Evolutionary conservation across 2,888 invertebrate genomes (phyloP).

Genomic region (Noctua janthina): DNA sequence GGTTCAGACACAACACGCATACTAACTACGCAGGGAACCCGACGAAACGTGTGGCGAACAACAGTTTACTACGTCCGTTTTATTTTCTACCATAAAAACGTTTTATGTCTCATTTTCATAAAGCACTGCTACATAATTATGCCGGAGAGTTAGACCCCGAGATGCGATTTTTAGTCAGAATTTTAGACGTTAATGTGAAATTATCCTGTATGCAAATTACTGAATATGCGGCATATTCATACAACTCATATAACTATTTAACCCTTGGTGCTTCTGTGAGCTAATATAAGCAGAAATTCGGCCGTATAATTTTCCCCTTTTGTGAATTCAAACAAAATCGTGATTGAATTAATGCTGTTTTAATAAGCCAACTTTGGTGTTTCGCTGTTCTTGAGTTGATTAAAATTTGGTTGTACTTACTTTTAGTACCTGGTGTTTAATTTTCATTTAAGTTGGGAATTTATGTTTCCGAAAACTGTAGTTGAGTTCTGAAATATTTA

Average conservation of each 20-base stretch:
- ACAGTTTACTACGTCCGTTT: slow-evolving; percentile 72
- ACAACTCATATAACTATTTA: slow-evolving; percentile 77
- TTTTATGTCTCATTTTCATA: slow-evolving; percentile 84
- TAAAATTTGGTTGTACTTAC: slow-evolving; percentile 41
- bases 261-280: slow-evolving; percentile 65
- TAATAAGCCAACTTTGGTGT: slow-evolving; percentile 54
- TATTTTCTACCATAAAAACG: slow-evolving; percentile 75
- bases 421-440: slow-evolving; percentile 45
- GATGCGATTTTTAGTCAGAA: slow-evolving; percentile 82
- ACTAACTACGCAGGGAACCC: slow-evolving; percentile 63
- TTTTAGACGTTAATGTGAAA: slow-evolving; percentile 83
- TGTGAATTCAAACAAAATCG: slow-evolving; percentile 66
- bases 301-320: slow-evolving; percentile 64
- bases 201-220: slow-evolving; percentile 81
- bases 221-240: slow-evolving; percentile 79
- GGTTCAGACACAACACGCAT: slow-evolving; percentile 66
- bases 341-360: slow-evolving; percentile 67
- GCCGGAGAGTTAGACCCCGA: slow-evolving; percentile 74
- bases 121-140: slow-evolving; percentile 83
- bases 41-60: slow-evolving; percentile 67
- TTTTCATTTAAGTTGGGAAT: slow-evolving; percentile 48
- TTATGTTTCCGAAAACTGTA: slow-evolving; percentile 21
- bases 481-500: slow-evolving; percentile 13
- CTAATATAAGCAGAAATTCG: slow-evolving; percentile 62
- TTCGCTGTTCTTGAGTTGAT: slow-evolving; percentile 41